Base-by-base conservation (phyloP, 2,888 invertebrate species). In the Melikaiella ostensackeni region DNA sequence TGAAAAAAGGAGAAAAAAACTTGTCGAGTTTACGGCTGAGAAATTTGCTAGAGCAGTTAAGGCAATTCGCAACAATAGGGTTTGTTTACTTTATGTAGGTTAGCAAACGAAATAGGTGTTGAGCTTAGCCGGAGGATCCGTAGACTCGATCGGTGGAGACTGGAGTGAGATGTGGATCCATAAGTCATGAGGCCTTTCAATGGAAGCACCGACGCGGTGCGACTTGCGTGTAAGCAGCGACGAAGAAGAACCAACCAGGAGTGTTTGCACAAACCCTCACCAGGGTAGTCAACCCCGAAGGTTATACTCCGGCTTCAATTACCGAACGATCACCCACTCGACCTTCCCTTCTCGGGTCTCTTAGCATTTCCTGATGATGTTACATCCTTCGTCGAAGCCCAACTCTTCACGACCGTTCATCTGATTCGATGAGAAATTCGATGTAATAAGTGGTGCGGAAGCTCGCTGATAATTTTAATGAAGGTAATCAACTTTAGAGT, bases 151-250 rank as follows among this genome's bases (percentile, higher is more conserved):
- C 86, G 84, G 83, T 84, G 78, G 80, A n/a, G n/a, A n/a, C n/a
- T n/a, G n/a, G n/a, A 85, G 83, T 83, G 84, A 80, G 82, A 83
- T 80, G 81, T 80, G 80, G 79, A 88, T 88, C 85, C 86, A 87
- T 88, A 88, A 88, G 87, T 88, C 88, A 88, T 88, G 87, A 88
- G 86, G 46, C 74, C 79, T 81, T 77, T 62, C 76, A 78, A 74
- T 76, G 62, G 27, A 50, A 82, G 61, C 78, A 77, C 78, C 81
- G 77, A 78, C 81, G 38, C 42, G 24, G 27, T 27, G 42, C 66
- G 42, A 21, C 27, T 24, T 77, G 74, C 75, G 78, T 81, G 83
- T 83, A 83, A 84, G 77, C 81, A 78, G 81, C 80, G 82, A 83
- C 81, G 74, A 81, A 84, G 76, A 79, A 80, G 83, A 82, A 74